Conservation (phyloP, 2,888 invertebrate species). For the Xestia xanthographa region DNA sequence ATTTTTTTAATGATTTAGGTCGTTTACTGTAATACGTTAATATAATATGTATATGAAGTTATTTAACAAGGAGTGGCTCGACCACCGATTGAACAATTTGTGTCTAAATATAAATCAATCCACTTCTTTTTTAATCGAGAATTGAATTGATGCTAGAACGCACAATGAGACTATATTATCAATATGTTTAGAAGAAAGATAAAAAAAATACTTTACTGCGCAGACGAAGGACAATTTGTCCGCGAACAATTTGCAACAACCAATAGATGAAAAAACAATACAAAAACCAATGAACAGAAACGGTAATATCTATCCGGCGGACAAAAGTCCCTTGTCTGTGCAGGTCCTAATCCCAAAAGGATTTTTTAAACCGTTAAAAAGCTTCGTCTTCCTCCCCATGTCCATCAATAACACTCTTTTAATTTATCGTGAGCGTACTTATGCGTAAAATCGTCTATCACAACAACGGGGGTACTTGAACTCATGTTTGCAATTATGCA, state of each 20-base stretch:
- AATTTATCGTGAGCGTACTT: not conserved
- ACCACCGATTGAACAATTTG: no score
- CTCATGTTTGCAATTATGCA: constrained; percentile 54
- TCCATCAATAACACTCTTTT: not conserved
- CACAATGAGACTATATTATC: not conserved
- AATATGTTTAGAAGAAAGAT: not conserved
- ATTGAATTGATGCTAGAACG: not conserved
- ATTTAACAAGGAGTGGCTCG: not conserved
- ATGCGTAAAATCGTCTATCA: not conserved
- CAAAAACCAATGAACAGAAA: no score
- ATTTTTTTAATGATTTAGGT: not conserved
- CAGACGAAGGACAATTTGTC: no score
- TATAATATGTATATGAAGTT: not conserved
- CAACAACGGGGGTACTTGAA: constrained; percentile 32
- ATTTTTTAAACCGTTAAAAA: not conserved
- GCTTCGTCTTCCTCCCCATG: not conserved
- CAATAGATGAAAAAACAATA: no score
- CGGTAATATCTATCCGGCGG: no score
- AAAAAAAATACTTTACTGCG: not conserved
- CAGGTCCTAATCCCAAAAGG: not conserved
- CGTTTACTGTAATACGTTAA: not conserved
- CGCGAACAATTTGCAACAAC: no score
- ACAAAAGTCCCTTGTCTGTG: no score
- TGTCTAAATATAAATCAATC: not conserved
- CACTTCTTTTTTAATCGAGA: not conserved